Evolutionary conservation across 30 jellyfish, hydroid and myxozoan genomes (phyloP).

Genomic region (Hydractinia echinata): DNA sequence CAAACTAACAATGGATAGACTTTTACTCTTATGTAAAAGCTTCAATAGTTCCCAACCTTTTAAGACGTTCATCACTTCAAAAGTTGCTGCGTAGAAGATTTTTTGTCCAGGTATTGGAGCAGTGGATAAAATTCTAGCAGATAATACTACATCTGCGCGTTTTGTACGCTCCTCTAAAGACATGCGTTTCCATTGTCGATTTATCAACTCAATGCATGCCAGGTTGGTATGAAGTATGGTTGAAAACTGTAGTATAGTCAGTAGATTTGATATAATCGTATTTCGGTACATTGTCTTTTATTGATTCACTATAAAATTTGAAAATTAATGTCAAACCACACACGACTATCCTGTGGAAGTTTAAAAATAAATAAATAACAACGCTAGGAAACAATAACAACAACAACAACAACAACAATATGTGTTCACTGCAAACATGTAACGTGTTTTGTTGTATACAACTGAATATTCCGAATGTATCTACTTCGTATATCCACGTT

Average conservation of each 20-base stretch:
- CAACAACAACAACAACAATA: too few relatives aligned
- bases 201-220: slow-evolving; percentile 69
- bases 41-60: slow-evolving; percentile 82
- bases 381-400: too few relatives aligned
- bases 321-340: too few relatives aligned
- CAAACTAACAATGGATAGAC: slow-evolving; percentile 51
- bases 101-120: slow-evolving; percentile 47
- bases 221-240: not conserved
- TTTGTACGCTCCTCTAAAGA: slow-evolving; percentile 70
- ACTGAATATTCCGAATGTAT: too few relatives aligned
- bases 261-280: not conserved
- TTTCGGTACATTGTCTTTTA: not conserved
- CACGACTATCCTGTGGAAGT: too few relatives aligned
- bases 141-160: slow-evolving; percentile 77
- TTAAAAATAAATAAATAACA: too few relatives aligned
- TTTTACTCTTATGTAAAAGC: slow-evolving; percentile 48
- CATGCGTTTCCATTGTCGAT: slow-evolving; percentile 81
- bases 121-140: slow-evolving; percentile 62
- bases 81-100: slow-evolving; percentile 69
- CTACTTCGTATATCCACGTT: too few relatives aligned
- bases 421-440: too few relatives aligned
- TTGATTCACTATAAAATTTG: not conserved
- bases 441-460: too few relatives aligned
- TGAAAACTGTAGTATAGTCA: not conserved
- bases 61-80: slow-evolving; percentile 70